Conservation (phyloP, 2,797 vertebrate species). For the Sarcoramphus papa region DNA sequence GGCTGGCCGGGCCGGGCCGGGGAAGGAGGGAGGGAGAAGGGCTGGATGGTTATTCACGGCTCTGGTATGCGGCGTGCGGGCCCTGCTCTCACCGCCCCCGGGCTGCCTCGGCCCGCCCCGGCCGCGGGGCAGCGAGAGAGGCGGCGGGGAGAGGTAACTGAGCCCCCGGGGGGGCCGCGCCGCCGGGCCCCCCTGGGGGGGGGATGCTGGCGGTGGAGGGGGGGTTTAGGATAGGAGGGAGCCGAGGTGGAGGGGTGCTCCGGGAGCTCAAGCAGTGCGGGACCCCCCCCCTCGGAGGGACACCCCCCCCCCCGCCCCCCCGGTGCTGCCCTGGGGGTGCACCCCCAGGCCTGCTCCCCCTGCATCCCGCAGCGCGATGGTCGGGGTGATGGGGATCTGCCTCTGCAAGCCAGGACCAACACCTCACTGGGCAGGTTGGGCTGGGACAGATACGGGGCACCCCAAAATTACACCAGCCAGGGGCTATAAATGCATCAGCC, state of each 20-base stretch:
- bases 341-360: neutral
- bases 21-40: neutral
- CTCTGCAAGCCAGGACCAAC: no score
- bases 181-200: no score
- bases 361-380: no score
- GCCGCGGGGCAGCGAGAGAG: neutral
- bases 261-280: neutral
- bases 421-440: neutral
- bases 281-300: no score
- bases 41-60: neutral
- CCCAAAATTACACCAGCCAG: neutral
- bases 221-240: neutral
- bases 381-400: neutral
- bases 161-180: neutral
- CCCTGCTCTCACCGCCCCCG: neutral
- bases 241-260: neutral
- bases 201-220: no score
- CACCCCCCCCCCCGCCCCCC: no score
- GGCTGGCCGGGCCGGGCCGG: neutral
- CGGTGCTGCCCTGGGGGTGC: no score
- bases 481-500: neutral
- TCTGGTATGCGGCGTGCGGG: constrained; percentile 4
- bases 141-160: neutral
- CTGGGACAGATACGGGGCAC: neutral
- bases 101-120: neutral